Evolutionary conservation across 2,888 invertebrate genomes (phyloP).

Genomic region (Mythimna ferrago): DNA sequence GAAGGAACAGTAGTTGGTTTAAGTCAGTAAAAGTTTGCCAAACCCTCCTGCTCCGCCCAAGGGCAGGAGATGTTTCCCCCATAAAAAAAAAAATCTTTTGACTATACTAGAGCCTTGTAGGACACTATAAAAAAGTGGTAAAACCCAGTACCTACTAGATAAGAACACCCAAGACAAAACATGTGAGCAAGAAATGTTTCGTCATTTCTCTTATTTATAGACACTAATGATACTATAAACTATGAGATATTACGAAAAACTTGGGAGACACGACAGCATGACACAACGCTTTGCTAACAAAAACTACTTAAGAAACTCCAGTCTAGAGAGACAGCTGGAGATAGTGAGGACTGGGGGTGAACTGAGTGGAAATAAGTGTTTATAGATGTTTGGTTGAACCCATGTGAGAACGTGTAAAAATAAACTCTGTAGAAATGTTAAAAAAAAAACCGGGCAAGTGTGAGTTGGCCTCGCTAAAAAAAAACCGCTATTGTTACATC

Average conservation of each 20-base stretch:
- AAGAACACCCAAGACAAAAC: not conserved
- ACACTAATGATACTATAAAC: constrained; percentile 23
- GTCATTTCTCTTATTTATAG: not conserved
- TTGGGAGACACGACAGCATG: constrained; percentile 12
- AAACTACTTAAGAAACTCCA: constrained; percentile 21
- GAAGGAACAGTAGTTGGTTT: too few species aligned
- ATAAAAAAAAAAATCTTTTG: too few species aligned
- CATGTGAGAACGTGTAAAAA: not conserved
- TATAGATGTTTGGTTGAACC: not conserved
- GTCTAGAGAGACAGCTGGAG: constrained; percentile 14
- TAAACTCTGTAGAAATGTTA: too few species aligned
- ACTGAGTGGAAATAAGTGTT: constrained; percentile 1
- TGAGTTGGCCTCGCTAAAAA: too few species aligned
- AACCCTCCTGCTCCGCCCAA: too few species aligned
- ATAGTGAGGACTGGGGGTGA: not conserved
- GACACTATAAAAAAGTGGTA: too few species aligned
- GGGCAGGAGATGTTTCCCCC: too few species aligned
- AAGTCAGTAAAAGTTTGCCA: too few species aligned
- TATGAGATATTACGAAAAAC: constrained; percentile 12
- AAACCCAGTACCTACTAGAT: too few species aligned
- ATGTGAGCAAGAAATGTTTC: not conserved
- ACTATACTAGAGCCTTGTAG: too few species aligned
- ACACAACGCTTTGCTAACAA: constrained; percentile 20
- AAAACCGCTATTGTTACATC: too few species aligned
- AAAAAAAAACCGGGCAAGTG: too few species aligned